A percentile compares a stretch with the other conserved stretches of the same genome.
Conservation (phyloP, 2,797 vertebrate species). For the Phaenicophaeus curvirostris region DNA sequence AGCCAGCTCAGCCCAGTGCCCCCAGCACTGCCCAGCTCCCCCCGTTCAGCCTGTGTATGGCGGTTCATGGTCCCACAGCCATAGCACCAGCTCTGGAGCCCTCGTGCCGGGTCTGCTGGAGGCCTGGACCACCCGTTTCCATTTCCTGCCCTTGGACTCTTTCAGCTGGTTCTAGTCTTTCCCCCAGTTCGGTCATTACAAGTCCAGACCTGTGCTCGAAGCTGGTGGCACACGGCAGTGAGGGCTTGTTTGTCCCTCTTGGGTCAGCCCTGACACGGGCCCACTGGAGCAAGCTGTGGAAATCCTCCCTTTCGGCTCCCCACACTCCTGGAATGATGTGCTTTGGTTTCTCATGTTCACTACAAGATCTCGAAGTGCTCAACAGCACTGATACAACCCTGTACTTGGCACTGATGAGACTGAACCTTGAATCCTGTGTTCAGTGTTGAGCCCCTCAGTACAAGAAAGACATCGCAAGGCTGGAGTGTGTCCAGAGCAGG, state of each 20-base stretch:
- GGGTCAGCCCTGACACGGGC: not conserved
- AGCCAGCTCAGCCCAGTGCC: not conserved
- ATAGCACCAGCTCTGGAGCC: accelerated
- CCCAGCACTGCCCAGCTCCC: not conserved
- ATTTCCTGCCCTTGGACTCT: not conserved
- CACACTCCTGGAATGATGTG: accelerated
- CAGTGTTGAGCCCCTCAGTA: too few relatives aligned
- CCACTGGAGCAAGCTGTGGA: not conserved
- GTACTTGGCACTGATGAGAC: too few relatives aligned
- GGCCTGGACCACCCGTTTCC: accelerated
- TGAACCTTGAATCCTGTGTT: too few relatives aligned
- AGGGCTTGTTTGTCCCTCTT: accelerated
- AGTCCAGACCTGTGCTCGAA: not conserved
- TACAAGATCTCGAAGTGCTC: not conserved
- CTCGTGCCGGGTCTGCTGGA: accelerated
- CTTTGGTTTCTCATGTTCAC: not conserved
- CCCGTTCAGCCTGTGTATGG: not conserved
- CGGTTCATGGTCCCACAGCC: not conserved
- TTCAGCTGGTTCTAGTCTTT: not conserved
- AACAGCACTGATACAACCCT: not conserved
- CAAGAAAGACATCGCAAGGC: too few relatives aligned
- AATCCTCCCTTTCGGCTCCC: too few relatives aligned
- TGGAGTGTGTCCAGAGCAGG: too few relatives aligned
- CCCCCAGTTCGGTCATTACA: accelerated
- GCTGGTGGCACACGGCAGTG: accelerated